phyloP scores from a whole-genome alignment of 2,797 vertebrate genomes.

The Microhierax caerulescens region DNA sequence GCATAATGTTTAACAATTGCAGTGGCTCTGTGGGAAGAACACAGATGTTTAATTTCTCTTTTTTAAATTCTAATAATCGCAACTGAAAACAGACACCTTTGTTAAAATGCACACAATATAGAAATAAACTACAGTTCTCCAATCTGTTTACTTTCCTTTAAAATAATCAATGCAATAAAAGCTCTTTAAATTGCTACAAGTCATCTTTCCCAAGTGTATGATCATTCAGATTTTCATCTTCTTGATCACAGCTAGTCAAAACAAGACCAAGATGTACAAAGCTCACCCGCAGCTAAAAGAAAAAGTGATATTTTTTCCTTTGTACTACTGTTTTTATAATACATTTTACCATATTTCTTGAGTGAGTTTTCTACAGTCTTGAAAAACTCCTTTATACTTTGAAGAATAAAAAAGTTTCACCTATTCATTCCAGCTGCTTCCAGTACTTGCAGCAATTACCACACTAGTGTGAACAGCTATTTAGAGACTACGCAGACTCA shows the following conservation, averaged over 20 bases:
- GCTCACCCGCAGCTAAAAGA: neutral
- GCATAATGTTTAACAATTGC: neutral
- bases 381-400: neutral
- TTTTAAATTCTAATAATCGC: neutral
- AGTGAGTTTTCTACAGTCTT: neutral
- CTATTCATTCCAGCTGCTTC: neutral
- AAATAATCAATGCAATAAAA: neutral
- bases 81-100: neutral
- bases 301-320: neutral
- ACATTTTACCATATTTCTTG: neutral
- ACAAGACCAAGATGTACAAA: neutral
- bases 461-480: neutral
- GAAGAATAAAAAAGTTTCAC: neutral
- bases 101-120: neutral
- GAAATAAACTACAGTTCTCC: neutral
- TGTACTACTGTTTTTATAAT: neutral
- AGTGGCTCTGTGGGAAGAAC: neutral
- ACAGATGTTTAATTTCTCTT: neutral
- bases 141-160: neutral
- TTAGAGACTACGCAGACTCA: neutral
- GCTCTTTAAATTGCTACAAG: neutral
- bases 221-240: neutral
- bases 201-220: neutral
- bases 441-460: neutral
- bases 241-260: neutral